Conservation (phyloP, 2,888 invertebrate genomes). For the Drosophila hamatofila region DNA sequence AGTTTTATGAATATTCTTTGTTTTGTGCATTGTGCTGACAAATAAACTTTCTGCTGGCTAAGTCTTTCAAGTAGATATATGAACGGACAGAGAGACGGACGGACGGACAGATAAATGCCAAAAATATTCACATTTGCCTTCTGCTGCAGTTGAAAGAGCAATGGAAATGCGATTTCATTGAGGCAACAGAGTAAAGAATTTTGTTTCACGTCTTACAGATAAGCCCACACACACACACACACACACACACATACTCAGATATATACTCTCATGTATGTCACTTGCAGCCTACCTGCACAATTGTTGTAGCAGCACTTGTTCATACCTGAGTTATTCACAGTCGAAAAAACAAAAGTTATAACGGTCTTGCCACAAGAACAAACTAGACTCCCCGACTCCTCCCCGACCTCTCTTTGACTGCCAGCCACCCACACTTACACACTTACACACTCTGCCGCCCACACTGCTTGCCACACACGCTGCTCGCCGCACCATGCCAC, state of each 20-base stretch:
- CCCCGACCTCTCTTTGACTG: rapidly evolving
- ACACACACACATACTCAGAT: neutral
- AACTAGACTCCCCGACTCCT: neutral
- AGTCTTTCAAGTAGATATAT: neutral
- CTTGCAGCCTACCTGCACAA: conserved; percentile 6
- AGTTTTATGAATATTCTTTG: neutral
- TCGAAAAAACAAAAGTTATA: conserved; percentile 68
- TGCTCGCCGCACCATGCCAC: conserved; percentile 7
- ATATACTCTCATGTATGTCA: neutral
- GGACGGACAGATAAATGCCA: neutral
- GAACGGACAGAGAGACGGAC: no score
- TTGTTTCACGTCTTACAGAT: conserved; percentile 3
- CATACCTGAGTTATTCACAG: conserved; percentile 23
- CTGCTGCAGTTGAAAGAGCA: neutral
- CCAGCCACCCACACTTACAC: neutral
- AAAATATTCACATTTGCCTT: conserved; percentile 3
- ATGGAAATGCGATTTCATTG: neutral
- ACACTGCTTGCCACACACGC: conserved; percentile 14
- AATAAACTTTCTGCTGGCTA: neutral
- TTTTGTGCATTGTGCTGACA: neutral
- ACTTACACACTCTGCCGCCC: neutral
- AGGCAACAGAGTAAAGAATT: neutral
- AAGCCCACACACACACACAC: neutral
- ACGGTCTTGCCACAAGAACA: conserved; percentile 44
- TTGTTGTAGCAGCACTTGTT: conserved; percentile 55